phyloP scores from a whole-genome alignment of 1,140 invertebrate genomes.

The Drosophila melanogaster region DNA sequence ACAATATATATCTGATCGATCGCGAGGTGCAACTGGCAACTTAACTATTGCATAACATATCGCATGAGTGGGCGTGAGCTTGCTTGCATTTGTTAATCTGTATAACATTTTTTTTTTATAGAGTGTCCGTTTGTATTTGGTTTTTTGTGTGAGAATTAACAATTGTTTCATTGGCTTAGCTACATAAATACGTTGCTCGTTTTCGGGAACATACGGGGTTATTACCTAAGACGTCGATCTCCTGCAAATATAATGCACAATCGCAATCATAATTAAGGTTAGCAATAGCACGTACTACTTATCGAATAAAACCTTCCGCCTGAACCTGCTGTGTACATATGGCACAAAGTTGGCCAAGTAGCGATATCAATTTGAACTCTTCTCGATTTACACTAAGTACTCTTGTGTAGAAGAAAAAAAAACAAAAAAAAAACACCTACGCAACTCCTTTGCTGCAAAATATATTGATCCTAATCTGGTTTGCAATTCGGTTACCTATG shows the following conservation, averaged over 20 bases:
- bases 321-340: slow-evolving; percentile 32
- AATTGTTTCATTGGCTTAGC: slow-evolving; percentile 48
- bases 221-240: neutral
- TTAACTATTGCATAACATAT: slow-evolving; percentile 40
- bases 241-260: slow-evolving; percentile 18
- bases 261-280: slow-evolving; percentile 14
- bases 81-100: too few relatives aligned
- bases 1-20: slow-evolving; percentile 24
- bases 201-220: slow-evolving; percentile 2
- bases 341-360: slow-evolving; percentile 52
- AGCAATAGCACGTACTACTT: slow-evolving; percentile 13
- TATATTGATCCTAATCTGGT: slow-evolving; percentile 21
- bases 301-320: slow-evolving; percentile 34
- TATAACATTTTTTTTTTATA: neutral
- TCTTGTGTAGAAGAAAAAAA: slow-evolving; percentile 14
- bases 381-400: slow-evolving; percentile 35
- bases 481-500: slow-evolving; percentile 59
- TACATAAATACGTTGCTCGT: slow-evolving; percentile 13
- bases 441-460: slow-evolving; percentile 6
- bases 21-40: slow-evolving; percentile 29
- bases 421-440: slow-evolving; percentile 23
- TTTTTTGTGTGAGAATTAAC: slow-evolving; percentile 38
- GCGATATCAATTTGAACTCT: slow-evolving; percentile 43
- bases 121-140: slow-evolving; percentile 13
- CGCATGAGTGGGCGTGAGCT: neutral